Conservation (phyloP, 2,797 vertebrate genomes). For the Enteromius trimaculatus region DNA sequence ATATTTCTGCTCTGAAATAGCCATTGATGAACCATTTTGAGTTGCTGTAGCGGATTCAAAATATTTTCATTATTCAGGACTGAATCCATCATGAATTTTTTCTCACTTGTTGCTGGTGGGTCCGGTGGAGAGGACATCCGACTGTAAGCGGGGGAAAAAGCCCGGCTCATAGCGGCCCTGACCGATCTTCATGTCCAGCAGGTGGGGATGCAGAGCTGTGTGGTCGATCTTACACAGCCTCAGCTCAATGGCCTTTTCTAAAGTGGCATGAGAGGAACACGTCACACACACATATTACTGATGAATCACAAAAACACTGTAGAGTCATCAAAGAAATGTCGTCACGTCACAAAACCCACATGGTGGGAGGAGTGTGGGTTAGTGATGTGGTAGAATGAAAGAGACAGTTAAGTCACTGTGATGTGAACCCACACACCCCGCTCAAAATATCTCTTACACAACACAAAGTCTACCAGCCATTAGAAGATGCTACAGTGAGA, state of each 20-base stretch:
- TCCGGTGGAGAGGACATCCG: slow-evolving; percentile 92
- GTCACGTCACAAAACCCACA: neutral
- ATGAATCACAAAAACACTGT: slow-evolving; percentile 20
- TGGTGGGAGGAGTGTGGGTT: slow-evolving; percentile 15
- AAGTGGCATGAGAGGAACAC: slow-evolving; percentile 14
- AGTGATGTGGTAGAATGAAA: slow-evolving; percentile 37
- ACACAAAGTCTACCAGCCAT: slow-evolving; percentile 11
- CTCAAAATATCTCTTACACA: slow-evolving; percentile 48
- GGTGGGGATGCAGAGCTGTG: slow-evolving; percentile 94
- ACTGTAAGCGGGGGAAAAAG: slow-evolving; percentile 95
- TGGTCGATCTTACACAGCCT: slow-evolving; percentile 96
- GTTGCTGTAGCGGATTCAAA: neutral
- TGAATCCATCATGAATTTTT: neutral
- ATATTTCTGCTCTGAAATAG: neutral
- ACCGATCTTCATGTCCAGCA: slow-evolving; percentile 99
- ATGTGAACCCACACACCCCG: slow-evolving; percentile 45
- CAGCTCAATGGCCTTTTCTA: slow-evolving; percentile 96
- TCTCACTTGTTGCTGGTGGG: slow-evolving; percentile 96
- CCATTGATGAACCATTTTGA: neutral
- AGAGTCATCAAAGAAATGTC: neutral
- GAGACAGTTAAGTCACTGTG: slow-evolving; percentile 4
- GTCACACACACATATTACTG: neutral
- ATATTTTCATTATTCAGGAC: neutral
- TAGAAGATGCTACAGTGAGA: neutral
- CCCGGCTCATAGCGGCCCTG: slow-evolving; percentile 97